A percentile compares a stretch with the other conserved stretches of the same genome.
These are phyloP conservation scores for Stegostoma tigrinum DNA, from an alignment of 2,113 vertebrate genomes.

Conservation along the genomic window DNA sequence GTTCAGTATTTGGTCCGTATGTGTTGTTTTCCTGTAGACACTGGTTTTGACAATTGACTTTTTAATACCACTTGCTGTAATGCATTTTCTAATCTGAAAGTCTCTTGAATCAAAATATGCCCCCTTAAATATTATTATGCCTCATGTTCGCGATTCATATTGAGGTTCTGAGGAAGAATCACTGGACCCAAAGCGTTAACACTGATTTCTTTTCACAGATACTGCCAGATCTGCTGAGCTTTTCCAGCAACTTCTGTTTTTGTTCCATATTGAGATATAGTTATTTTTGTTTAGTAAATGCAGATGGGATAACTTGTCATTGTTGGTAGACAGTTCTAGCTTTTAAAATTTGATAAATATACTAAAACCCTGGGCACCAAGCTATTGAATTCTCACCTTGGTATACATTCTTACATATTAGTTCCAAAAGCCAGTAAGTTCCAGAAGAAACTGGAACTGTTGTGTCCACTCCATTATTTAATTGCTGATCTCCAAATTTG, in stretches of 20 bases:
- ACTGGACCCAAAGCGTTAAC: no score
- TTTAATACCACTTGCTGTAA: neutral
- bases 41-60: neutral
- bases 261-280: neutral
- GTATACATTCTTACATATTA: neutral
- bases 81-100: neutral
- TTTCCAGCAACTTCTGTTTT: no score
- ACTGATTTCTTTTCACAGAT: no score
- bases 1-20: no score
- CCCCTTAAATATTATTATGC: neutral
- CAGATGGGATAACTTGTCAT: neutral
- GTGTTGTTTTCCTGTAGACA: no score
- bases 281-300: neutral
- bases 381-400: no score
- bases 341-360: neutral
- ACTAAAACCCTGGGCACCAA: neutral
- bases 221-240: no score
- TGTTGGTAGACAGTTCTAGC: neutral
- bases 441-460: neutral
- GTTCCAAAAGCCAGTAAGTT: neutral
- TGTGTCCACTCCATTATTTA: neutral
- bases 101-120: neutral
- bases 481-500: no score
- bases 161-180: neutral
- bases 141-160: neutral